Base-by-base conservation (phyloP, 2,888 invertebrate species). In the Axea sp. region DNA sequence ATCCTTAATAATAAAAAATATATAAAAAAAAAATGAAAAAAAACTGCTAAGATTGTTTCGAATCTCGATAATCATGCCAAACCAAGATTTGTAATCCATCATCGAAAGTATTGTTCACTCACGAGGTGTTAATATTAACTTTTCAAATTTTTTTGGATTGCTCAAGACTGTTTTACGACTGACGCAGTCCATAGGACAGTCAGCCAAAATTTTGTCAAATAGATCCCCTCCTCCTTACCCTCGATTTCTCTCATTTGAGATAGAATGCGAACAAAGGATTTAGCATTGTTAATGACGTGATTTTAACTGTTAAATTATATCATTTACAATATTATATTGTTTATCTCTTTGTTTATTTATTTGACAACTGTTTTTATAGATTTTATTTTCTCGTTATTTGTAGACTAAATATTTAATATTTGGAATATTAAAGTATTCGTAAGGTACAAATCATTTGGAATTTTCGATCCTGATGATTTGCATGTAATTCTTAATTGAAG, bases 71-170 rank as follows among this genome's bases (percentile, higher is more conserved):
- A 55, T 14, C 19, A 47, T 47, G 47, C 60, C 45, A 47, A 47
- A 39, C 15, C 2, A 33, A 19, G 7, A 17, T 57, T 31, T 43
- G 22, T 33, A 43, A 53, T 41, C 41, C 41, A 49, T 33, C 41
- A 26, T 67, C 67, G 67, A 67, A 67, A 67, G 53, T 57, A 57
- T 49, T 57, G 15, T 57, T 57, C 47, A 49, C 33, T 49, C 41
- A 41, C 26, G 47, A 57, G 31, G 55, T 57, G 41, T 57, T 67
- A 57, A 39, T 67, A 57, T 57, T 57, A 57, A 47, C 12, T 17
- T 53, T 47, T 57, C 37, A 28, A 49, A n/a, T 57, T 67, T 57
- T 41, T 37, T 67, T 67, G 57, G 49, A 67, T 67, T 67, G 67
- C 67, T 67, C 67, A 67, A 67, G 39, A 67, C 57, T 57, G 57